Percentiles rank a stretch among this genome's conserved stretches.
Evolutionary conservation across 2,113 vertebrate genomes (phyloP).

Genomic region (Carettochelys insculpta): DNA sequence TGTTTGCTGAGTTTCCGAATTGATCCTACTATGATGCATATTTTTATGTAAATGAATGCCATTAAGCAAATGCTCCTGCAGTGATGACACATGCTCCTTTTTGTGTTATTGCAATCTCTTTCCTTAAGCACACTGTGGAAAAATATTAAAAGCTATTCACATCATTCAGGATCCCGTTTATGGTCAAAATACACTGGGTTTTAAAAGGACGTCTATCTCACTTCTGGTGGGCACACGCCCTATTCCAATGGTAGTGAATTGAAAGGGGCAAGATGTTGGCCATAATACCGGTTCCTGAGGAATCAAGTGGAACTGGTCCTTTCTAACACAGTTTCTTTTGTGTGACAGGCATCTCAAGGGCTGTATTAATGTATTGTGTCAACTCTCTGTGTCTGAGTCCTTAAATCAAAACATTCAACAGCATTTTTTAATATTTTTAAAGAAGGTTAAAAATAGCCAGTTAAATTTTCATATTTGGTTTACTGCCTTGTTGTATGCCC

Average conservation of each 20-base stretch:
- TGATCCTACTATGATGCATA: slow-evolving; percentile 40
- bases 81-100: slow-evolving; percentile 56
- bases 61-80: slow-evolving; percentile 56
- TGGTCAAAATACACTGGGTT: slow-evolving; percentile 14
- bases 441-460: background rate
- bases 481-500: background rate
- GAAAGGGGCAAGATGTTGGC: background rate
- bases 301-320: background rate
- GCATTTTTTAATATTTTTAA: background rate
- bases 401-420: background rate
- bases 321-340: background rate
- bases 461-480: background rate
- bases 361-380: background rate
- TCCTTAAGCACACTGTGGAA: slow-evolving; percentile 27
- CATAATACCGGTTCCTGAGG: background rate
- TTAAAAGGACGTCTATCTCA: background rate
- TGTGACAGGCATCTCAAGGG: background rate
- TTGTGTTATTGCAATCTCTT: slow-evolving; percentile 48
- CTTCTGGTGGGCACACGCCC: background rate
- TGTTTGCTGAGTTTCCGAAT: slow-evolving; percentile 59
- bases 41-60: slow-evolving; percentile 70
- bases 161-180: slow-evolving; percentile 64
- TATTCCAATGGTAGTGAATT: background rate
- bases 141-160: background rate
- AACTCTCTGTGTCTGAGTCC: background rate